Base-by-base conservation (phyloP, 1,140 invertebrate species). In the Theocolax elegans region DNA sequence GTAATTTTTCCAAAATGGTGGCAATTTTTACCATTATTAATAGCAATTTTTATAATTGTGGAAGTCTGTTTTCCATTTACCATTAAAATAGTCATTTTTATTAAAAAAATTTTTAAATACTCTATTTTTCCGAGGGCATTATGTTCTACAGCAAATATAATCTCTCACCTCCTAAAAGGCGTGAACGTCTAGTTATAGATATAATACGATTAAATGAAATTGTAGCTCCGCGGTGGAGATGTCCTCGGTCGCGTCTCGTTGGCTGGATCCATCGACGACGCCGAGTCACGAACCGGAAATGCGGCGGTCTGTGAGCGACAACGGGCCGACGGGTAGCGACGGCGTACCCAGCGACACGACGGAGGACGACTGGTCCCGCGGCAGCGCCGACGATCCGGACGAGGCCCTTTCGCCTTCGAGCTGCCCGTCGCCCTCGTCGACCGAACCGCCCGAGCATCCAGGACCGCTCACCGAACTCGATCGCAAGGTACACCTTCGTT, bases 321-420 rank as follows among this genome's bases (percentile, higher is more conserved):
- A 85, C 59, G 84, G 84, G 1, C 85, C 85, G 4, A 78, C 83
- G 4, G 87, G 87, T 29, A 89, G 88, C 69, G 90, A 91, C 35
- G 90, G 89, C 1, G 89, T 90, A 15, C 89, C 89, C 25, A 91
- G 90, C 78, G 90, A 87, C 77, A 89, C 86, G 8, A 90, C 89
- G 2, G 89, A 91, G 80, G 91, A 92, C 77, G 89, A 91, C 62
- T 91, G 91, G 90, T 91, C 90, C 63, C 84, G 87, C 69, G 89
- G 89, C 54, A 89, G 89, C 76, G 85, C 87, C n/a, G 88, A 90
- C 56, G 87, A 90, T 76, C 88, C 87, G 3, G 87, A 89, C 67
- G 83, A 89, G 63, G 82, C 83, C 9, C 68, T 79, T 7, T 86
- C 83, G 0, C 83, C 84, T 0, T 81, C 78, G 8, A 85, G 74